Base-by-base conservation (phyloP, 2,797 vertebrate species). In the Brachyrhaphis roseni region DNA sequence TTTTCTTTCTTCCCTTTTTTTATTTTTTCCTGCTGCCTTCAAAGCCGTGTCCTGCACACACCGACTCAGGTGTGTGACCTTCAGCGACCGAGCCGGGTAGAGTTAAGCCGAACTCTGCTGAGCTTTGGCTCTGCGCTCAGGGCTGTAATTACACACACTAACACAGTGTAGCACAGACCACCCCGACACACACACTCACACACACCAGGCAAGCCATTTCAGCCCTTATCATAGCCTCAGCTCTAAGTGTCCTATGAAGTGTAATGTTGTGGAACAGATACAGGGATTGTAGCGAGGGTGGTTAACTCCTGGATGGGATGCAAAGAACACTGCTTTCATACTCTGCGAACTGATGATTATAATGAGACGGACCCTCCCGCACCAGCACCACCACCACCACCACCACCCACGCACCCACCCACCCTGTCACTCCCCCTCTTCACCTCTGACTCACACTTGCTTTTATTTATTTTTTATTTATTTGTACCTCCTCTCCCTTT, bases 291-390 rank as follows among this genome's bases (percentile, higher is more conserved):
- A 81, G 90, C 89, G 62, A 39, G 94, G 93, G 84, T 93, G 92
- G 94, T 95, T 95, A 95, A 94, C 94, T 94, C 88, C 92, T 94
- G 92, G 93, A 94, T 93, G 91, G 85, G 90, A 94, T 94, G 94
- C 93, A 94, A 95, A 94, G 93, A 95, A 94, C 92, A 94, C 93
- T 93, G 91, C 92, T 94, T 94, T 94, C 93, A 94, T 91, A 95
- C 94, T 86, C 85, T 66, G 12, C 94, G 93, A 93, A 80, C 94
- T 93, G 90, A 92, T 93, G 92, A 94, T 93, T 92, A 91, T 93
- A 95, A 95, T 92, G 92, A 94, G 93, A 89, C 84, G 34, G 36
- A 2, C 12, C 18, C 47, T 75, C 1, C 20, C 8, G 64, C 76
- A n/a, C 45, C 57, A 2, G 72, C 34, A 59, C 34, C 75, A n/a